Base-by-base conservation (phyloP, 1,140 invertebrate species). In the Drosophila subobscura region DNA sequence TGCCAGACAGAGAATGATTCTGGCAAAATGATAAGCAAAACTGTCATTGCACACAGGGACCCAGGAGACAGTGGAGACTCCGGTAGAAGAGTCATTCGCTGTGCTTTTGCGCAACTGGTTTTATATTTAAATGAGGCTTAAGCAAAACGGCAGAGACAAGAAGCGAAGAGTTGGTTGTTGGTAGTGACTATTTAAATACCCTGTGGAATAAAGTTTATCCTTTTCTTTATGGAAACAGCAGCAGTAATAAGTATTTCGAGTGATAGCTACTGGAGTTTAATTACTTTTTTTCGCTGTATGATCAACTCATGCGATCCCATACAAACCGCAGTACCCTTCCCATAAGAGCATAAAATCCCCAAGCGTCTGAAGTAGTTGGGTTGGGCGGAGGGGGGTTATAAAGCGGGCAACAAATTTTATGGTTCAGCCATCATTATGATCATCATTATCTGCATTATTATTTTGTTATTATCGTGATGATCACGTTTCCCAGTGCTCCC, bases 21-120 rank as follows among this genome's bases (percentile, higher is more conserved):
- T 68, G 67, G 65, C 70, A 85, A 85, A 86, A 75, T 85, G 80
- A 85, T 85, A 85, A 85, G 80, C 81, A 86, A 86, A 80, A 80
- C 77, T 84, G 81, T 85, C 80, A 79, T 76, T 72, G 56, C 60
- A 63, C 53, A 61, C 46, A 64, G 42, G 56, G 50, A 63, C 16
- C 3, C 3, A 5, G 16, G 5, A 37, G 22, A 42, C 8, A 12
- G n/a, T 23, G n/a, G 10, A 41, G 27, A 16, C 23, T 14, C n/a
- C 20, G 40, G 5, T 8, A n/a, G 27, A 12, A 53, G 20, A 37
- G 2, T 27, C 6, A 51, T 58, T 53, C 42, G 22, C 47, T 50
- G 42, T 45, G 54, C 40, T 29, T 59, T 53, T 67, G 67, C 58
- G 45, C 49, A 84, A 79, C 81, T 86, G 77, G 81, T 85, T 85